Evolutionary conservation across 2,797 vertebrate genomes (phyloP).

Genomic region (Coranthus polyacanthus): DNA sequence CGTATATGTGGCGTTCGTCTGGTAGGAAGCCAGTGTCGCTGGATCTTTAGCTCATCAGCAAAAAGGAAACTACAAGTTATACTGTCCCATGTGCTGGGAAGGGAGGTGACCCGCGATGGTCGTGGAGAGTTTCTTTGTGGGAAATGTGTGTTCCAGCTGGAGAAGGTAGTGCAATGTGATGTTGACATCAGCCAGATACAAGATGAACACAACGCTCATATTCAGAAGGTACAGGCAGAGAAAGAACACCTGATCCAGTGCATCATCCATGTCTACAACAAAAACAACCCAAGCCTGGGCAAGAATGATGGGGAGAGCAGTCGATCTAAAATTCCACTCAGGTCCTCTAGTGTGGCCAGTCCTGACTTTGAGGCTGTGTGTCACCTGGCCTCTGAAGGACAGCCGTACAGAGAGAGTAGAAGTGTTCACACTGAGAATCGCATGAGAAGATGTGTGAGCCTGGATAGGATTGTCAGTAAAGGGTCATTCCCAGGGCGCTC

Average conservation of each 20-base stretch:
- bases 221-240: conserved; percentile 79
- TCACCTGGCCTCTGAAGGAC: conserved; percentile 46
- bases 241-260: conserved; percentile 80
- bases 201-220: conserved; percentile 67
- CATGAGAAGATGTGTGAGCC: conserved; percentile 77
- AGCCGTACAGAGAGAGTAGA: conserved; percentile 41
- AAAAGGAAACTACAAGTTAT: conserved; percentile 81
- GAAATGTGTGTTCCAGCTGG: conserved; percentile 85
- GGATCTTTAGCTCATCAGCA: conserved; percentile 83
- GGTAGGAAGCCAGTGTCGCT: conserved; percentile 82
- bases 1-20: conserved; percentile 80
- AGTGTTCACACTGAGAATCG: conserved; percentile 25
- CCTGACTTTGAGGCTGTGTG: conserved; percentile 53
- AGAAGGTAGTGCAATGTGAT: conserved; percentile 82
- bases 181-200: conserved; percentile 75
- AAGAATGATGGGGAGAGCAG: conserved; percentile 22
- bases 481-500: conserved; percentile 40
- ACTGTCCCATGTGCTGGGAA: conserved; percentile 82
- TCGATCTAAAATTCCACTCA: conserved; percentile 37
- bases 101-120: conserved; percentile 80
- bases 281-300: conserved; percentile 68
- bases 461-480: conserved; percentile 72
- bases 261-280: conserved; percentile 80
- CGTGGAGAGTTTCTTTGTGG: conserved; percentile 84
- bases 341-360: conserved; percentile 38